These are phyloP conservation scores for Misgurnus mizolepis DNA, from an alignment of 2,113 vertebrate species.

Conservation along the genomic window DNA sequence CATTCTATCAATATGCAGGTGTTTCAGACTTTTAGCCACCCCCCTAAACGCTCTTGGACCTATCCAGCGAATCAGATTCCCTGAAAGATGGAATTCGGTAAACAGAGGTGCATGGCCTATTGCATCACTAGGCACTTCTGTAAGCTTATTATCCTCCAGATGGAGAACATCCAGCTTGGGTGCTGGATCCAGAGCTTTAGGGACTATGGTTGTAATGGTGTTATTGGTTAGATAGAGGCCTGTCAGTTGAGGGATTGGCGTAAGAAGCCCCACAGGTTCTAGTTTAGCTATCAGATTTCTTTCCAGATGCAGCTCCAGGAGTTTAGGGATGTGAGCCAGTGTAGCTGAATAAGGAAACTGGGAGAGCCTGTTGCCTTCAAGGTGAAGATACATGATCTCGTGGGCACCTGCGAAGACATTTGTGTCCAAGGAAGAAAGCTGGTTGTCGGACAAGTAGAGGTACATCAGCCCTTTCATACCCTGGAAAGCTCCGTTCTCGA, in stretches of 20 bases:
- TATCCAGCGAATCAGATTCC: conserved; percentile 75
- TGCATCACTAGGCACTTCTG: conserved; percentile 74
- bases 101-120: conserved; percentile 69
- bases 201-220: conserved; percentile 65
- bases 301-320: conserved; percentile 87
- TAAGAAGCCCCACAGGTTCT: conserved; percentile 66
- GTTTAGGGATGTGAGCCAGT: conserved; percentile 75
- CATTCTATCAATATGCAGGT: conserved; percentile 81
- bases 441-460: conserved; percentile 87
- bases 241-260: conserved; percentile 64
- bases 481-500: conserved; percentile 74
- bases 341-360: conserved; percentile 66
- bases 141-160: conserved; percentile 81
- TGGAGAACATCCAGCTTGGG: conserved; percentile 79
- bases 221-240: conserved; percentile 83
- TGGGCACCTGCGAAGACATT: conserved; percentile 74
- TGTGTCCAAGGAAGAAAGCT: conserved; percentile 72
- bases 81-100: conserved; percentile 81
- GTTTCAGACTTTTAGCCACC: conserved; percentile 75
- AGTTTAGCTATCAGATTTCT: conserved; percentile 77
- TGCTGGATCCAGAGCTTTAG: conserved; percentile 66
- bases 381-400: conserved; percentile 81
- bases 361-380: conserved; percentile 81
- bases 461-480: conserved; percentile 84
- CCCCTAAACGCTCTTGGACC: conserved; percentile 71